These are phyloP conservation scores for Siniperca knerii DNA, from an alignment of 2,113 vertebrate species.

Conservation along the genomic window DNA sequence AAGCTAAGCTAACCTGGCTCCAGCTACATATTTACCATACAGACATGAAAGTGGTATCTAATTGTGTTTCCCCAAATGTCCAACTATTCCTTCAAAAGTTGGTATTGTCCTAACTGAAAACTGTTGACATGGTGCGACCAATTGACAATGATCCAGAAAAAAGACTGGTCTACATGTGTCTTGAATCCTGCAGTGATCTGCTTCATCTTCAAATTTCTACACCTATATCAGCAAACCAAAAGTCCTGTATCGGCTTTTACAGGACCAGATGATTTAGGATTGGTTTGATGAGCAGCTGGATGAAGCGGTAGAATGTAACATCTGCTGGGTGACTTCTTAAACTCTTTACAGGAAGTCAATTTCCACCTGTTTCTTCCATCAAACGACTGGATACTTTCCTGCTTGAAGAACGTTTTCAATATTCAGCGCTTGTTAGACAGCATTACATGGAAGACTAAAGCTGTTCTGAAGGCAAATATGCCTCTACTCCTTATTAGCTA, in stretches of 20 bases:
- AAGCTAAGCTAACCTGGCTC: neutral
- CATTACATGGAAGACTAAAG: slow-evolving; percentile 24
- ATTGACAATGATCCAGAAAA: neutral
- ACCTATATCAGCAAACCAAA: neutral
- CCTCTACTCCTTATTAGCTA: slow-evolving; percentile 14
- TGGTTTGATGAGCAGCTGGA: slow-evolving; percentile 28
- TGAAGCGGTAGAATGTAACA: slow-evolving; percentile 26
- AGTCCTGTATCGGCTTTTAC: slow-evolving; percentile 14
- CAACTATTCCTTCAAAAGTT: neutral
- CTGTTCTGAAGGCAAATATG: slow-evolving; percentile 42
- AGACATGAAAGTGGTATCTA: neutral
- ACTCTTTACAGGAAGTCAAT: slow-evolving; percentile 30
- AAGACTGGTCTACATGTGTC: neutral
- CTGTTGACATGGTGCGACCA: neutral
- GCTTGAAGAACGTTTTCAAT: slow-evolving; percentile 36
- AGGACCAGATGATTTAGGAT: slow-evolving; percentile 18
- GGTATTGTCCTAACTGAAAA: neutral
- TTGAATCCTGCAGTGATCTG: neutral
- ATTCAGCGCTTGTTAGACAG: slow-evolving; percentile 33
- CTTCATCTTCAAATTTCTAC: neutral
- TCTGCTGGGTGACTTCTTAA: slow-evolving; percentile 46
- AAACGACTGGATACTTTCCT: neutral
- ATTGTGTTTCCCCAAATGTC: neutral
- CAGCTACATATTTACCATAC: too few species aligned
- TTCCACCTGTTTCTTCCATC: slow-evolving; percentile 36